Conservation (phyloP, 2,113 vertebrate genomes). For the Cheilinus undulatus region DNA sequence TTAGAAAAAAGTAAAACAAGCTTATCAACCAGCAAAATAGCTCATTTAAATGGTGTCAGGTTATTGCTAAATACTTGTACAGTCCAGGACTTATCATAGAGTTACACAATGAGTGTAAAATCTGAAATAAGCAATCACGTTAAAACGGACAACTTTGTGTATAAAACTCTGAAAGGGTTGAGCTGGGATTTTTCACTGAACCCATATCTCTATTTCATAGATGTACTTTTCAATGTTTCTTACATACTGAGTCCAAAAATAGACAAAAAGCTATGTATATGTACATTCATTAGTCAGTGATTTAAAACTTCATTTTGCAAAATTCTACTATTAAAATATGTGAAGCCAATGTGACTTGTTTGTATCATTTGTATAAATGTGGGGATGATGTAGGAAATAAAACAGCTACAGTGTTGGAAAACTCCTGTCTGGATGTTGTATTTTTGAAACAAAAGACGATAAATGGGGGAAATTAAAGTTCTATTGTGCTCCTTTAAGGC, state of each 20-base stretch:
- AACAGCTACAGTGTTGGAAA: neutral
- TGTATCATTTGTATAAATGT: constrained; percentile 20
- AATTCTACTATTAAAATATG: constrained; percentile 16
- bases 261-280: constrained; percentile 16
- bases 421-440: neutral
- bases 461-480: constrained; percentile 3
- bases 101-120: neutral
- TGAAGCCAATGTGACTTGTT: constrained; percentile 4
- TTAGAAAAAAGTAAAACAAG: neutral
- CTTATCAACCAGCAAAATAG: neutral
- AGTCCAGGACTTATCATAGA: neutral
- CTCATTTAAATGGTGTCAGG: neutral
- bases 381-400: neutral
- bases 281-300: constrained; percentile 23
- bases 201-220: neutral
- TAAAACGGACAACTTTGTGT: constrained; percentile 3
- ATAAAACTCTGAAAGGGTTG: constrained; percentile 2
- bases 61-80: neutral
- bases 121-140: constrained; percentile 1
- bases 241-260: constrained; percentile 17
- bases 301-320: constrained; percentile 20
- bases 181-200: neutral
- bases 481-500: constrained; percentile 39
- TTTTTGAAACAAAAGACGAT: constrained; percentile 9
- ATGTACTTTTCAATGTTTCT: neutral